A percentile compares a stretch with the other conserved stretches of the same genome.
Evolutionary conservation across 2,113 vertebrate genomes (phyloP).

Genomic region (Dicrurus megarhynchus): DNA sequence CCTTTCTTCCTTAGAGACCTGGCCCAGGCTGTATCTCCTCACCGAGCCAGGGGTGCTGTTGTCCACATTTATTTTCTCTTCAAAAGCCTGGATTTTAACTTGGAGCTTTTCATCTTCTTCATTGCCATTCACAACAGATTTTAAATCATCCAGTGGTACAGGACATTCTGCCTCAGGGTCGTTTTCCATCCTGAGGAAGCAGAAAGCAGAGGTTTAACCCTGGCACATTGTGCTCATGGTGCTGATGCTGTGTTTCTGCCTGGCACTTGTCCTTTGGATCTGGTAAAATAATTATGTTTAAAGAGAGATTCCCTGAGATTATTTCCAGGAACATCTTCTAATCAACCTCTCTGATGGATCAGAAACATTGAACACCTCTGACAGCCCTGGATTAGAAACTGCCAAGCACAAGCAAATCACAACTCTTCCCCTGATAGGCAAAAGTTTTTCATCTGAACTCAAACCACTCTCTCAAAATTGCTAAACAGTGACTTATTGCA

Average conservation of each 20-base stretch:
- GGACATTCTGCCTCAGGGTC: conserved; percentile 36
- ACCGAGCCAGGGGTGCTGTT: conserved; percentile 68
- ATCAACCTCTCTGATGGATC: neutral
- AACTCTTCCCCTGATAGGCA: neutral
- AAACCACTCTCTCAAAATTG: neutral
- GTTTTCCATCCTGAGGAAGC: conserved; percentile 50
- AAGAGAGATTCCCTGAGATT: neutral
- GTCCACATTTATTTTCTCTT: conserved; percentile 76
- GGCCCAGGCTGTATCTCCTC: conserved; percentile 81
- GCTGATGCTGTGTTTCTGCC: neutral
- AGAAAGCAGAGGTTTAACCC: neutral
- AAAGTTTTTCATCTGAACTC: neutral
- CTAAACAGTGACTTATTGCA: neutral
- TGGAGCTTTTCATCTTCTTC: conserved; percentile 77
- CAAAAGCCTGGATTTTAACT: conserved; percentile 82
- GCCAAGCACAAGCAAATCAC: neutral
- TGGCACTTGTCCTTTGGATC: neutral
- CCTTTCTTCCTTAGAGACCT: conserved; percentile 80
- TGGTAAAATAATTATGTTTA: neutral
- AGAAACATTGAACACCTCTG: neutral
- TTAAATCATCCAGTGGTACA: conserved; percentile 41
- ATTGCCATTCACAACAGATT: conserved; percentile 14
- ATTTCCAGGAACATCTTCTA: neutral
- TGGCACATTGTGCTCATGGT: neutral
- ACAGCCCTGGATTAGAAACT: neutral